Evolutionary conservation across 2,888 invertebrate species (phyloP), one percentile per base, ranked within the genome.

Genomic region (Chalcosyrphus nemorum): DNA sequence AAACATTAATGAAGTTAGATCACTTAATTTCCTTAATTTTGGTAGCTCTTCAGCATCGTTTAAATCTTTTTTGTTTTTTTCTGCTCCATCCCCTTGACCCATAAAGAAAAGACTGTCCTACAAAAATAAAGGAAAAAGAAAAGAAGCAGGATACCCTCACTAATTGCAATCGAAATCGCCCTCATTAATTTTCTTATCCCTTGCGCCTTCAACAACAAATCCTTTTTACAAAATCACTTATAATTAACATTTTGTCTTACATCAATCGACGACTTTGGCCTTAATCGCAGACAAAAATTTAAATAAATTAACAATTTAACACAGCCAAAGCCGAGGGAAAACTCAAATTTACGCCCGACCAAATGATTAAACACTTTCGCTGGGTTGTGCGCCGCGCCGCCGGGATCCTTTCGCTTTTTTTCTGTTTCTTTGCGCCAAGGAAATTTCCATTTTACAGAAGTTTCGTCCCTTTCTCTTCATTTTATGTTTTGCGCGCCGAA

Each of bases 261-360:
- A 80, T 68, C 75, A 68, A 75, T 75, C 68, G 80, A 35, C 59
- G 59, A 56, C 9, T 4, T n/a, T 59, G 21, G 41, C 59, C 21
- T 24, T 65, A 76, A 76, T 76, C 54, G 56, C 21, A 24, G 47
- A 32, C 32, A 59, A 56, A 63, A 68, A 81, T 81, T 81, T 81
- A 75, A 81, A 81, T 75, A 81, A 81, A 75, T 81, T 50, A 81
- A 74, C 81, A 75, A 75, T 68, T 68, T 75, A n/a, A n/a, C 41
- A 45, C 61, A 54, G 15, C 50, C 11, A 61, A 19, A 32, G 32
- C 32, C 32, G 9, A 32, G 32, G 65, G 50, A 61, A 61, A 68
- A 72, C 47, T 50, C 59, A 72, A 66, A 35, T 66, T 50, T 17
- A 65, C 65, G 50, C 65, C 54, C 45, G 15, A 63, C 21, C 59